Base-by-base conservation (phyloP, 1,140 invertebrate genomes). In the Venustaconcha ellipsiformis region DNA sequence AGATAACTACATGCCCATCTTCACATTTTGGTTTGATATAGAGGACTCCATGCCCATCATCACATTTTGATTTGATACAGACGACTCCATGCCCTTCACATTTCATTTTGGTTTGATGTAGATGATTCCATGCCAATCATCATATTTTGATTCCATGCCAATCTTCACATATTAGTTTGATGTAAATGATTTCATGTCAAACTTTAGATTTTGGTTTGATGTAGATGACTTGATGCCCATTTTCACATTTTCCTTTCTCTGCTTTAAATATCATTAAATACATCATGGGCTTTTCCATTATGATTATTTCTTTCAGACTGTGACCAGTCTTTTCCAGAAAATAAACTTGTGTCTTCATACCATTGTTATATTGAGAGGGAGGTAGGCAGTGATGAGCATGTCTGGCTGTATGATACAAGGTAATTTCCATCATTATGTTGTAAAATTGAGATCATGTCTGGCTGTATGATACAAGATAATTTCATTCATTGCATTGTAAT, bases 361-460 rank as follows among this genome's bases (percentile, higher is more conserved):
- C 87, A 88, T 63, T 89, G 87, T 76, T 80, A 81, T 75, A 84
- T 89, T 67, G 71, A 86, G 57, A 83, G 78, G 72, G 80, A 84
- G 81, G 74, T 74, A 12, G 55, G 37, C 37, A 37, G 12, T 17
- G 30, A 75, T 67, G 84, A 83, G 2, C 76, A 78, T 76, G 79
- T 86, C 6, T 85, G 81, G 81, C 70, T 87, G 13, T 74, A 73
- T 79, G 86, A 88, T 74, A 82, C 80, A 57, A 88, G 87, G 87
- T 87, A 74, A n/a, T 15, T 72, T n/a, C 72, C 4, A 1, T 30
- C 26, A 55, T 48, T 15, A 55, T 86, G 88, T 60, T 89, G 87
- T 76, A 78, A 81, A 74, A 84, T 89, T 67, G 71, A 86, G 57
- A 83, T 1, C 76, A 78, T 76, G 79, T 86, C 6, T 85, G 81